Conservation (phyloP, 2,888 invertebrate genomes). For the Drosophila melanocephala region DNA sequence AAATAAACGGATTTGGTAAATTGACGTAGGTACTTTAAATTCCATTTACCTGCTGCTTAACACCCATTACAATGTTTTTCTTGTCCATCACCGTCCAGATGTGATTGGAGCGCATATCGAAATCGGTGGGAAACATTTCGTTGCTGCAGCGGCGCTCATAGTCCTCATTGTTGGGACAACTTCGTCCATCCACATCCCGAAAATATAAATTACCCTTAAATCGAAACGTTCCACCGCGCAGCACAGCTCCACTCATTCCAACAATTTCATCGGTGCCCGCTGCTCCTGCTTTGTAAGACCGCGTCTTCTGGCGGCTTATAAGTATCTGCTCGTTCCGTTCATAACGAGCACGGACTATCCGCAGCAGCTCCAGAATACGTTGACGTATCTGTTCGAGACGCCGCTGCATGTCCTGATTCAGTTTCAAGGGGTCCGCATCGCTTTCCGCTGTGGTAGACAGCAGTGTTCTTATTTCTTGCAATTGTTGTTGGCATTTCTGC, state of each 20-base stretch:
- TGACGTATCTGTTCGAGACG: slow-evolving; percentile 65
- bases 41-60: slow-evolving; percentile 85
- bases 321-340: slow-evolving; percentile 67
- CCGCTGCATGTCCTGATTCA: slow-evolving; percentile 77
- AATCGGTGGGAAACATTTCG: slow-evolving; percentile 86
- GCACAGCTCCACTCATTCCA: slow-evolving; percentile 85
- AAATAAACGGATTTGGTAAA: neutral
- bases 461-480: slow-evolving; percentile 55
- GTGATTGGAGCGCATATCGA: slow-evolving; percentile 84
- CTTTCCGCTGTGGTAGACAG: slow-evolving; percentile 26
- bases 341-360: slow-evolving; percentile 66
- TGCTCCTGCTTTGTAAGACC: neutral
- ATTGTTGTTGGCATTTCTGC: slow-evolving; percentile 36
- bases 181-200: slow-evolving; percentile 87
- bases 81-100: slow-evolving; percentile 88
- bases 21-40: neutral
- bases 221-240: slow-evolving; percentile 83
- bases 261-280: slow-evolving; percentile 7
- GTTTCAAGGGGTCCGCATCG: slow-evolving; percentile 65
- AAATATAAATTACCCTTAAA: slow-evolving; percentile 87
- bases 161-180: slow-evolving; percentile 88
- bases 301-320: slow-evolving; percentile 36
- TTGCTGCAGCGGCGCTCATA: slow-evolving; percentile 85
- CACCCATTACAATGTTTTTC: slow-evolving; percentile 86
- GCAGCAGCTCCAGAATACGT: slow-evolving; percentile 61